These are phyloP conservation scores for Pristionchus pacificus DNA, from an alignment of 1,140 invertebrate genomes.

Conservation along the genomic window DNA sequence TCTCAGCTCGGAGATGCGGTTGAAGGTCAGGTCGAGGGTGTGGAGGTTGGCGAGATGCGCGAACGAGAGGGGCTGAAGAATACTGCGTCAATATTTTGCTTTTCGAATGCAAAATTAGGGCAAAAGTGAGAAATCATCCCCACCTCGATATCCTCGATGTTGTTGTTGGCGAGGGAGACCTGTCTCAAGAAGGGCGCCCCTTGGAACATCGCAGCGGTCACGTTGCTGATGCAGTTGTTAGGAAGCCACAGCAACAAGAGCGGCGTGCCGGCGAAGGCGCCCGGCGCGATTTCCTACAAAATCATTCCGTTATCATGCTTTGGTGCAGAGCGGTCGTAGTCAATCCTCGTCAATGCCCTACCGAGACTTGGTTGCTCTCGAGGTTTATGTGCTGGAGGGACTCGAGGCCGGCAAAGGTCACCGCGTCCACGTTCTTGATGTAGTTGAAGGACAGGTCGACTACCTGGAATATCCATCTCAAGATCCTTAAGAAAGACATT, in stretches of 20 bases:
- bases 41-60: conserved; percentile 55
- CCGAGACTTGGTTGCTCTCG: conserved; percentile 50
- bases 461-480: conserved; percentile 34
- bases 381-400: conserved; percentile 54
- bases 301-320: too few species aligned
- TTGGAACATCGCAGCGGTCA: conserved; percentile 51
- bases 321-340: too few species aligned
- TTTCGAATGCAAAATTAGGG: conserved; percentile 10
- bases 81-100: too few species aligned
- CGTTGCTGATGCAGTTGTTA: conserved; percentile 47
- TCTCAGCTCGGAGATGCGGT: conserved; percentile 50
- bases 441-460: conserved; percentile 55
- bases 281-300: conserved; percentile 43
- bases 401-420: conserved; percentile 49
- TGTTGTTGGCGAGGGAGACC: conserved; percentile 54
- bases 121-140: background rate
- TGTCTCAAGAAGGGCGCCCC: conserved; percentile 55
- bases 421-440: conserved; percentile 42
- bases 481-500: background rate
- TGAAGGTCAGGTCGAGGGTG: conserved; percentile 51
- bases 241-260: conserved; percentile 54
- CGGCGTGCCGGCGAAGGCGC: conserved; percentile 52
- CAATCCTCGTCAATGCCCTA: too few species aligned
- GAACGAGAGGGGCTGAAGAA: conserved; percentile 49
- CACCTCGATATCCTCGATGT: conserved; percentile 49